Evolutionary conservation across 2,797 vertebrate genomes (phyloP).

Genomic region (Apogon hyalosoma): DNA sequence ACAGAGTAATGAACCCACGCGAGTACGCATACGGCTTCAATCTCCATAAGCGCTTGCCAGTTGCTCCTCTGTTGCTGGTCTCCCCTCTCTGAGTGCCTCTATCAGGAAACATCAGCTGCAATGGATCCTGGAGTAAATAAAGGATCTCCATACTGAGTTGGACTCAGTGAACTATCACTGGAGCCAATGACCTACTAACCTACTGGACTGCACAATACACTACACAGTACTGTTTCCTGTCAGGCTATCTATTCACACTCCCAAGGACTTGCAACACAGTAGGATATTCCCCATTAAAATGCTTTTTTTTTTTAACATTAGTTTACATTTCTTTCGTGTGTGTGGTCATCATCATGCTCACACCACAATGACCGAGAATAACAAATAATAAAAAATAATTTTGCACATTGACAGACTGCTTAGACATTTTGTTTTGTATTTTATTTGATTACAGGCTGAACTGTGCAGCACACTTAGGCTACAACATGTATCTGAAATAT

Average conservation of each 20-base stretch:
- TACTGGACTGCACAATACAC: slow-evolving; percentile 39
- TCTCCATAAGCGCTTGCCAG: slow-evolving; percentile 47
- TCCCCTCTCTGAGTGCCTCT: slow-evolving; percentile 37
- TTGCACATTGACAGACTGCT: too few relatives aligned
- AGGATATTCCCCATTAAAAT: background rate
- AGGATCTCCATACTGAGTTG: slow-evolving; percentile 50
- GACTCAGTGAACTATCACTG: slow-evolving; percentile 63
- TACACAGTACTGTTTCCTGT: slow-evolving; percentile 36
- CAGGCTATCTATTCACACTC: slow-evolving; percentile 16
- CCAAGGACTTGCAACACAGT: background rate
- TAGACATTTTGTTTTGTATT: too few relatives aligned
- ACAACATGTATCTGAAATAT: slow-evolving; percentile 1
- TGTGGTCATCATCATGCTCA: too few relatives aligned
- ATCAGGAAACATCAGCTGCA: slow-evolving; percentile 63
- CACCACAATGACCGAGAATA: too few relatives aligned
- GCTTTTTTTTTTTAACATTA: too few relatives aligned
- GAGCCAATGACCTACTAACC: slow-evolving; percentile 64
- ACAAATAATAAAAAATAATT: too few relatives aligned
- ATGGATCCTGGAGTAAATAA: slow-evolving; percentile 59
- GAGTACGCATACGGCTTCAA: slow-evolving; percentile 39
- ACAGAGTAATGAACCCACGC: slow-evolving; percentile 37
- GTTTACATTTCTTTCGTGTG: too few relatives aligned
- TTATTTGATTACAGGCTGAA: slow-evolving; percentile 16
- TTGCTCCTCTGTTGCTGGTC: slow-evolving; percentile 19
- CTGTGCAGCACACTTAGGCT: background rate